These are phyloP conservation scores for Orchesellides sinensis DNA, from an alignment of 2,888 invertebrate species.

Conservation along the genomic window DNA sequence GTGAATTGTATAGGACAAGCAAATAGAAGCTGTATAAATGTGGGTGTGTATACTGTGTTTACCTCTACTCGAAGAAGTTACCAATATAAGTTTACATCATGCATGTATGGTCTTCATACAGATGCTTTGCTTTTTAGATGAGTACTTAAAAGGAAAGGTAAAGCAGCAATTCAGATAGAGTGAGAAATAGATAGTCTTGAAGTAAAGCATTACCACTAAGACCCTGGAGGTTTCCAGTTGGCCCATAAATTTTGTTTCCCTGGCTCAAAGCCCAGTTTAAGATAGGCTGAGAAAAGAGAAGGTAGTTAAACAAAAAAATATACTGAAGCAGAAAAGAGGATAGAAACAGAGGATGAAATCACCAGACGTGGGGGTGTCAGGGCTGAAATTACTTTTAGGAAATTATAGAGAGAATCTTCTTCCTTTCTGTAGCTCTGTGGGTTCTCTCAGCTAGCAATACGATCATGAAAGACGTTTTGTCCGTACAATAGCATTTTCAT, in stretches of 20 bases:
- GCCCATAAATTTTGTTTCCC: conserved; percentile 64
- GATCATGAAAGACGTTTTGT: background rate
- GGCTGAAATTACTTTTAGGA: conserved; percentile 66
- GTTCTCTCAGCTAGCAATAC: conserved; percentile 7
- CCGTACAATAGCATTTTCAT: background rate
- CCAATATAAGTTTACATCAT: no score
- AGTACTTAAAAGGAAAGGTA: conserved; percentile 9
- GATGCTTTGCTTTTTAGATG: background rate
- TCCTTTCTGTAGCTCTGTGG: conserved; percentile 29
- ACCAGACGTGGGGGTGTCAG: conserved; percentile 64
- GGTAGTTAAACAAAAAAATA: conserved; percentile 63
- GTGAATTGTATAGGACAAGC: no score
- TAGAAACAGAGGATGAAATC: conserved; percentile 61
- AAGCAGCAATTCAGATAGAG: conserved; percentile 25
- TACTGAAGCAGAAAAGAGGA: conserved; percentile 42
- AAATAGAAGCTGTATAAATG: no score
- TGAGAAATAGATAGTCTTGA: conserved; percentile 53
- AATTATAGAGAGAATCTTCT: conserved; percentile 63
- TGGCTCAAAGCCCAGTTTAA: conserved; percentile 66
- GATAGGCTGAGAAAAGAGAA: conserved; percentile 54
- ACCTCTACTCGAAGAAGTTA: no score
- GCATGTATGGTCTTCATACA: background rate
- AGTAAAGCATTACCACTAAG: conserved; percentile 57
- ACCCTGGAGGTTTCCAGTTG: conserved; percentile 65
- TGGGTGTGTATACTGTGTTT: no score